Evolutionary conservation across 2,888 invertebrate species (phyloP), one percentile per base, ranked within the genome.

Genomic region (Drosophila gaucha): DNA sequence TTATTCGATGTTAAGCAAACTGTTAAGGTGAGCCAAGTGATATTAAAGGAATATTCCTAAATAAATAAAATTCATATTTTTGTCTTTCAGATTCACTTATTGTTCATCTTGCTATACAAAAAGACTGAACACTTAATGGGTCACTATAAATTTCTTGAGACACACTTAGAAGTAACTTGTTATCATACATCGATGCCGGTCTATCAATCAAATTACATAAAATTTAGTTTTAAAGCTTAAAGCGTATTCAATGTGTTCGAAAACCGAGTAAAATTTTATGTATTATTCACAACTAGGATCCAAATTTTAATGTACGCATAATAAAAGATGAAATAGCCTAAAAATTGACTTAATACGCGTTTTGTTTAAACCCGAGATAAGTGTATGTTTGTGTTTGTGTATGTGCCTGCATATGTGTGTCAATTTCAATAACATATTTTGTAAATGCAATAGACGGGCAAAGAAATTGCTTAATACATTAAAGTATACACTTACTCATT

Each of bases 241-340:
- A 64, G 39, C 60, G 58, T 63, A 46, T 59, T 75, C 43, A 70
- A 69, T 78, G 65, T 86, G 80, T 74, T 80, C 67, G 46, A 74
- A 43, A 67, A 65, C 62, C 59, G 65, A 58, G 51, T 67, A 64
- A 86, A 86, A 84, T 82, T 59, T 51, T 60, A 69, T 80, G 82
- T 80, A 73, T 56, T 57, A 38, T 44, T 9, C n/a, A 46, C 24
- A 18, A 54, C 24, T 71, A 65, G 67, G 36, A 65, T 71, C 58
- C 26, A 76, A 73, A 73, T 60, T 76, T 60, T 31, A 60, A 50
- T 57, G 72, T 75, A 76, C 31, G 33, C 39, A 18, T 46, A 73
- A 71, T 71, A 65, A 71, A 70, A 43, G 39, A 59, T 38, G n/a
- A n/a, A n/a, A n/a, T n/a, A n/a, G n/a, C n/a, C 31, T 56, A 28